Conservation (phyloP, 2,113 vertebrate species). For the Eublepharis macularius region DNA sequence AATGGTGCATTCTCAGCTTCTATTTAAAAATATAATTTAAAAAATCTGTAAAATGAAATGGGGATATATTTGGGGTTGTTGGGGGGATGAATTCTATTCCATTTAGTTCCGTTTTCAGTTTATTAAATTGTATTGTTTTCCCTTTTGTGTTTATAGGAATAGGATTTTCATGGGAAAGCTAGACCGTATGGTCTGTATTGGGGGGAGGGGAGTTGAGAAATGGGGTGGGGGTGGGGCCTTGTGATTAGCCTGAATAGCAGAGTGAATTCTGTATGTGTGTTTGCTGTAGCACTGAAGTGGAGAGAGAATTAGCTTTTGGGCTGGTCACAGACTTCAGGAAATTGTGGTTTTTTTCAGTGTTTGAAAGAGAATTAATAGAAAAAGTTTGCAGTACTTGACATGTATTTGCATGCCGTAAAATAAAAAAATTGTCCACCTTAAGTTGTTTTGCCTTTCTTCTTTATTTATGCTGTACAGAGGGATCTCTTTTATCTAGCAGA, state of each 20-base stretch:
- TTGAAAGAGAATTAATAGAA: constrained; percentile 82
- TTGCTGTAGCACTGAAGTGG: constrained; percentile 83
- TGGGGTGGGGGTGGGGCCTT: constrained; percentile 67
- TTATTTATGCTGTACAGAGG: not conserved
- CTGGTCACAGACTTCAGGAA: constrained; percentile 82
- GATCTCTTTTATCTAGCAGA: not conserved
- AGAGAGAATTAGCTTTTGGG: constrained; percentile 78
- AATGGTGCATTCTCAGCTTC: constrained; percentile 91
- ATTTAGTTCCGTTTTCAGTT: constrained; percentile 90
- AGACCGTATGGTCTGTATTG: constrained; percentile 72
- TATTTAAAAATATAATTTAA: constrained; percentile 92
- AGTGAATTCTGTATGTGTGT: constrained; percentile 77
- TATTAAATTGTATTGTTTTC: constrained; percentile 85
- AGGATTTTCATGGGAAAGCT: constrained; percentile 75
- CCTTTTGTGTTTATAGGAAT: constrained; percentile 85
- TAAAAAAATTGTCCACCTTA: constrained; percentile 84
- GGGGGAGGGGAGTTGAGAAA: constrained; percentile 65
- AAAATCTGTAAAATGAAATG: constrained; percentile 89
- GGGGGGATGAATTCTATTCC: constrained; percentile 93
- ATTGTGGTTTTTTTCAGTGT: constrained; percentile 80
- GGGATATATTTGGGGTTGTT: constrained; percentile 75
- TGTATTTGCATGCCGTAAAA: constrained; percentile 95
- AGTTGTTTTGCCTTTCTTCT: constrained; percentile 30
- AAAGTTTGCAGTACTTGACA: constrained; percentile 88
- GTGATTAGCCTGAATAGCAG: constrained; percentile 75